phyloP scores from a whole-genome alignment of 2,797 vertebrate genomes.

The Pseudochromis fuscus region DNA sequence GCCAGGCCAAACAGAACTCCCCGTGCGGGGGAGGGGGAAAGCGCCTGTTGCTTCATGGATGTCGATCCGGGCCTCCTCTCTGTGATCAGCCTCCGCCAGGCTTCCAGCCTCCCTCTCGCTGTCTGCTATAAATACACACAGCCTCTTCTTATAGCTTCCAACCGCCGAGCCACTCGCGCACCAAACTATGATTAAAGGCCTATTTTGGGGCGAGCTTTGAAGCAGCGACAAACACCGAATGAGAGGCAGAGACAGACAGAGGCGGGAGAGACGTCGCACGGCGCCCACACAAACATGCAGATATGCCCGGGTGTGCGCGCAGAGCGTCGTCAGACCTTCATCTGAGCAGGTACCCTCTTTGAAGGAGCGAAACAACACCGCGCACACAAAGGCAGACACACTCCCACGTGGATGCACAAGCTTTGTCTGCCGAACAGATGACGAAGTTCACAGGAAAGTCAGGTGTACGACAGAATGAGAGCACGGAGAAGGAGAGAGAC shows the following conservation, averaged over 20 bases:
- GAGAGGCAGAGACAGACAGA: constrained; percentile 59
- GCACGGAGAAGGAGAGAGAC: constrained; percentile 50
- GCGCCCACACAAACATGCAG: constrained; percentile 59
- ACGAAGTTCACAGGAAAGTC: constrained; percentile 65
- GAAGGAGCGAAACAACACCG: constrained; percentile 38
- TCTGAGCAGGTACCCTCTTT: constrained; percentile 66
- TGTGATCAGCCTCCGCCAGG: constrained; percentile 69
- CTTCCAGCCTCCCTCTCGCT: constrained; percentile 57
- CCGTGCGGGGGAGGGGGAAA: not conserved
- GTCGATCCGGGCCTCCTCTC: constrained; percentile 49
- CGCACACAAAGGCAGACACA: constrained; percentile 45
- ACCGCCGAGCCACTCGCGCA: constrained; percentile 78
- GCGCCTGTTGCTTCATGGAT: constrained; percentile 55
- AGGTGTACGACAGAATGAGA: constrained; percentile 80
- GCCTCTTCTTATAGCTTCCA: constrained; percentile 83
- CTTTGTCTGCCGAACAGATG: constrained; percentile 61
- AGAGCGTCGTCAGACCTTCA: constrained; percentile 20
- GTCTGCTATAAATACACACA: constrained; percentile 83
- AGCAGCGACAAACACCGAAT: constrained; percentile 71
- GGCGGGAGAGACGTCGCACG: constrained; percentile 43
- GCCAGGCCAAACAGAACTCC: constrained; percentile 31
- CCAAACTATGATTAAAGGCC: constrained; percentile 86
- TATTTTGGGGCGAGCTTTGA: constrained; percentile 86
- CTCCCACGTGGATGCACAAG: constrained; percentile 50
- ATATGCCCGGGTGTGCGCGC: constrained; percentile 19